Evolutionary conservation across 2,888 invertebrate genomes (phyloP).

Genomic region (Rugalucina vietnamica): DNA sequence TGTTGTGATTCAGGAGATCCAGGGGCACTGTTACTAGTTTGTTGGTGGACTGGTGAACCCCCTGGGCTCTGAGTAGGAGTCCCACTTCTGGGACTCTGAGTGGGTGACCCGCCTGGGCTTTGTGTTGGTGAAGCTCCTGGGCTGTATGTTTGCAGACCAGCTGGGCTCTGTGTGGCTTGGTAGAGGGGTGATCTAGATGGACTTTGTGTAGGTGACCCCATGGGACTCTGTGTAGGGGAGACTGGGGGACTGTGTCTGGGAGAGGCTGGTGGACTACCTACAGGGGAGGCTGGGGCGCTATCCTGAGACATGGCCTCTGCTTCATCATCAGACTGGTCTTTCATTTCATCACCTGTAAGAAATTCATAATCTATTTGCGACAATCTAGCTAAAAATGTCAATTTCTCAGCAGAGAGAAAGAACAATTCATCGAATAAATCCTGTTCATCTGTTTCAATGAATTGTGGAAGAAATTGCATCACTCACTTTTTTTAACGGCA

Average conservation of each 20-base stretch:
- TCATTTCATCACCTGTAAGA: background rate
- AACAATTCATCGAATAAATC: no score
- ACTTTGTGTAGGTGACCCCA: background rate
- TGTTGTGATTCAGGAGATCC: constrained; percentile 22
- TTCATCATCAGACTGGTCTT: background rate
- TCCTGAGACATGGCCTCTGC: constrained; percentile 33
- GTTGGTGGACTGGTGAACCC: background rate
- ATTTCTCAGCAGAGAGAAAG: no score
- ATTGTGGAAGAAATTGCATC: no score
- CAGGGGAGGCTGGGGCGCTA: constrained; percentile 39
- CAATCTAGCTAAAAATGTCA: no score
- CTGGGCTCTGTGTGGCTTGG: background rate
- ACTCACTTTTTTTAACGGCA: no score
- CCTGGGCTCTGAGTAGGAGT: background rate
- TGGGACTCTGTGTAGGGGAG: constrained; percentile 8
- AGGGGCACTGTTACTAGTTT: constrained; percentile 10
- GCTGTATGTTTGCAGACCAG: background rate
- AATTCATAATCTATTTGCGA: no score
- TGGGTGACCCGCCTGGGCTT: constrained; percentile 34
- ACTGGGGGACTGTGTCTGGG: constrained; percentile 37
- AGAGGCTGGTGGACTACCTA: constrained; percentile 41
- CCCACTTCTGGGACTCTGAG: constrained; percentile 21
- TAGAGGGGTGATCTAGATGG: background rate
- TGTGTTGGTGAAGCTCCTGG: constrained; percentile 43
- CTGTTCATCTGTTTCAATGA: no score